Base-by-base conservation (phyloP, 92 coral and sea anemone species). In the Porites cylindrica region DNA sequence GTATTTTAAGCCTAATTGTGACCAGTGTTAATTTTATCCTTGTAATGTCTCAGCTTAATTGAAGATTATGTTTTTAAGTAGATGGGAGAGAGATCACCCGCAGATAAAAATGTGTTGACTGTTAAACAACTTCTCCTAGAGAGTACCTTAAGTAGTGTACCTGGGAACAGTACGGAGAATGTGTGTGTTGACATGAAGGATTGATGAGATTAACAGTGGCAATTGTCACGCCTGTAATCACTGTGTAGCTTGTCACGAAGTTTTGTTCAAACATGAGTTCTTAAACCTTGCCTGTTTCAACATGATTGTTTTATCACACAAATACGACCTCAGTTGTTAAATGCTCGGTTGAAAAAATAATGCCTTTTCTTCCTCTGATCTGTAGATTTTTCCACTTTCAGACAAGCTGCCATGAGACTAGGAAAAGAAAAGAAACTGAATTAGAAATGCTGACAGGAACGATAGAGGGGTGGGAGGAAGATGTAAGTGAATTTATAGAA, bases 391-490 rank as follows among this genome's bases (percentile, higher is more conserved):
- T 60, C 52, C 60, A 4, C 71, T 93, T 82, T 13, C 90, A 97
- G 99, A 97, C 97, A 29, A 97, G 99, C 80, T 97, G 99, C 70
- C 94, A 90, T 92, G 99, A 97, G 91, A 95, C 94, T 78, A 84
- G 99, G 89, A 96, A 96, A 59, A 84, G 94, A 80, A 97, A 97
- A 88, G 99, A 97, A 83, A 97, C 99, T 26, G 98, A 97, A 81
- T 92, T 95, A 51, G 99, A 97, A 78, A 97, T 97, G 85, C 83
- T 97, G 65, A 97, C 99, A 71, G 99, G 99, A 21, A 95, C 96
- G 53, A 97, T 97, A 32, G 99, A 97, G 66, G 99, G 99, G 13
- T 94, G 96, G 94, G 99, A 95, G 26, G 94, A 95, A 86, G 99
- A 90, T 93, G 95, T 92, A 68, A 63, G 14, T 12, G 14, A 7